phyloP scores from a whole-genome alignment of 1,140 invertebrate genomes.

The Aradophagus sp. region DNA sequence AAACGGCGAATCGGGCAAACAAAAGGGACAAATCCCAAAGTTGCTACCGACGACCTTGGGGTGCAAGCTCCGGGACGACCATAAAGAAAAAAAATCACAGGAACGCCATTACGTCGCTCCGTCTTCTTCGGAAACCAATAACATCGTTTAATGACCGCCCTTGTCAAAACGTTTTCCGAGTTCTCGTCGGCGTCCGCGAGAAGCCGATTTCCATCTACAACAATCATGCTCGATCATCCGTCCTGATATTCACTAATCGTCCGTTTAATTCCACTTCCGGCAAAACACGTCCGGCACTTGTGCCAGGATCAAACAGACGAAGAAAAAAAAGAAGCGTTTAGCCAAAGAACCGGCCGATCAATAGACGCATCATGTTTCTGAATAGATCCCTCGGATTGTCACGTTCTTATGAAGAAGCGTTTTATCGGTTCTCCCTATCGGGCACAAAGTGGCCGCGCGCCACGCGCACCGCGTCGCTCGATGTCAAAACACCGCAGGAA shows the following conservation, averaged over 20 bases:
- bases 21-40: too few species aligned
- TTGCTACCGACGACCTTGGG: too few species aligned
- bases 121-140: conserved; percentile 29
- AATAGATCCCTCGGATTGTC: conserved; percentile 20
- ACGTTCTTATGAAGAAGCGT: conserved; percentile 17
- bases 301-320: not conserved
- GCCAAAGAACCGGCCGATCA: not conserved
- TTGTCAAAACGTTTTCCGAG: conserved; percentile 26
- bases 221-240: conserved; percentile 14
- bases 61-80: too few species aligned
- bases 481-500: conserved; percentile 50
- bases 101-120: too few species aligned
- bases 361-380: conserved; percentile 4
- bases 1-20: conserved; percentile 3
- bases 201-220: conserved; percentile 8
- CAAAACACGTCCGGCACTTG: conserved; percentile 15
- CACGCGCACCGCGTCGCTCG: conserved; percentile 37
- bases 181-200: too few species aligned
- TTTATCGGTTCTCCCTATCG: conserved; percentile 17
- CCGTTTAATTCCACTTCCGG: conserved; percentile 36
- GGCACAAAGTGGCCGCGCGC: conserved; percentile 27
- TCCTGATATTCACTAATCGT: conserved; percentile 21
- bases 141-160: conserved; percentile 25
- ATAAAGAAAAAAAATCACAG: too few species aligned
- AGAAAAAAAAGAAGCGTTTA: conserved; percentile 3